Conservation (phyloP, 2,797 vertebrate genomes). For the Lagorchestes hirsutus region DNA sequence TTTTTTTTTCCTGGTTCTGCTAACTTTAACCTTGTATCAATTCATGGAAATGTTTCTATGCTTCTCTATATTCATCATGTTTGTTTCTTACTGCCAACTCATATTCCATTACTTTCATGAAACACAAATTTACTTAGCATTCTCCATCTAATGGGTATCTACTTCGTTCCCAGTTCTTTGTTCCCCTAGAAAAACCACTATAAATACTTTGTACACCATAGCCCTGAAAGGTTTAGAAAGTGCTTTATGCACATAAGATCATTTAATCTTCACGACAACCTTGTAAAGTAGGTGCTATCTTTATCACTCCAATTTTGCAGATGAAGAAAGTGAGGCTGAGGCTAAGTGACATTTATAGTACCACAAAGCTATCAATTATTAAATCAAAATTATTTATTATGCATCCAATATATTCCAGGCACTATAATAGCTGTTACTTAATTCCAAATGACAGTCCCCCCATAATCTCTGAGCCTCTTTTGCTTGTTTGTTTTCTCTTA, state of each 20-base stretch:
- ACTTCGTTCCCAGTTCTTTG: not conserved
- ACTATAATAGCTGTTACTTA: not conserved
- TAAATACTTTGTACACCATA: not conserved
- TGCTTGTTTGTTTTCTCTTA: no score
- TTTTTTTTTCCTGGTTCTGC: not conserved
- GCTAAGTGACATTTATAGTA: no score
- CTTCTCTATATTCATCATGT: not conserved
- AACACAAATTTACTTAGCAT: not conserved
- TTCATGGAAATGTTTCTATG: not conserved
- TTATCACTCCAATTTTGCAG: not conserved
- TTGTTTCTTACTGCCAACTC: not conserved
- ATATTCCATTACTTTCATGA: not conserved
- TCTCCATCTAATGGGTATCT: not conserved
- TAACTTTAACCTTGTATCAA: not conserved
- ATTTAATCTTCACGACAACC: not conserved
- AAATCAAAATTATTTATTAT: not conserved
- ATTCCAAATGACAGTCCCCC: not conserved
- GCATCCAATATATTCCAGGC: not conserved
- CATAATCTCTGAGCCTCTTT: not conserved
- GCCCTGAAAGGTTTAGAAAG: not conserved
- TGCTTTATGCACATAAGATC: no score
- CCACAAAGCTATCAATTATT: not conserved
- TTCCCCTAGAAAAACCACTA: not conserved
- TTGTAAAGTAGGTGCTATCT: not conserved
- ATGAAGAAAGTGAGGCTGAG: no score